Conservation (phyloP, 2,888 invertebrate species). For the Amiota mariae region DNA sequence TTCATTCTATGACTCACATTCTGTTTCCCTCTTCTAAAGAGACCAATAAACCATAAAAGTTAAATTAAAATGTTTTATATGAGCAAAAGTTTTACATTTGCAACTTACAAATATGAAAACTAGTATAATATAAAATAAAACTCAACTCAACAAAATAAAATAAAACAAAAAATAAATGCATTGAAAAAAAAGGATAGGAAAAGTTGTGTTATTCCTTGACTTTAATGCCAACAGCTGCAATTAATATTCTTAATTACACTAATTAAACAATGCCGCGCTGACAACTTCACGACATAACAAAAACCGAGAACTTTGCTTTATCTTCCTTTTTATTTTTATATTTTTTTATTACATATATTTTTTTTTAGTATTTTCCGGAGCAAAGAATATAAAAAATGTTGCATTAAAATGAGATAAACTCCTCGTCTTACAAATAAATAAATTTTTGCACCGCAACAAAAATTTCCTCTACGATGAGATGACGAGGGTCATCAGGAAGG, state of each 20-base stretch:
- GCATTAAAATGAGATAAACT: slow-evolving; percentile 21
- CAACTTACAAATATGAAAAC: slow-evolving; percentile 41
- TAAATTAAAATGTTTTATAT: slow-evolving; percentile 51
- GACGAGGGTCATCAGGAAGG: no score
- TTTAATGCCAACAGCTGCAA: slow-evolving; percentile 55
- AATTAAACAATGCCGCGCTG: slow-evolving; percentile 71
- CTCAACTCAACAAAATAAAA: neutral
- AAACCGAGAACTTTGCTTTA: slow-evolving; percentile 40
- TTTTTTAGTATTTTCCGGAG: slow-evolving; percentile 16
- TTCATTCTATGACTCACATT: neutral
- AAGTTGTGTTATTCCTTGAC: slow-evolving; percentile 27
- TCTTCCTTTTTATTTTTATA: slow-evolving; percentile 41
- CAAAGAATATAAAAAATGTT: slow-evolving; percentile 10
- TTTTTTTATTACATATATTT: slow-evolving; percentile 12
- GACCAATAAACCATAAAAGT: slow-evolving; percentile 43
- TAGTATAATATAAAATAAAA: no score
- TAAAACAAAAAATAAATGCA: slow-evolving; percentile 21
- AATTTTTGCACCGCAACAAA: slow-evolving; percentile 59
- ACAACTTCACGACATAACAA: slow-evolving; percentile 68
- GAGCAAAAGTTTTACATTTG: slow-evolving; percentile 53
- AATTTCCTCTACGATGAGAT: neutral
- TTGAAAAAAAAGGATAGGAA: slow-evolving; percentile 37
- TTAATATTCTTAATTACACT: slow-evolving; percentile 74
- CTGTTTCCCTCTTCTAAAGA: neutral
- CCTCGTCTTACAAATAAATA: slow-evolving; percentile 51